Percentiles rank a stretch among this genome's conserved stretches.
These are phyloP conservation scores for Telmatochromis sp. DNA, from an alignment of 2,113 vertebrate genomes.

Conservation along the genomic window DNA sequence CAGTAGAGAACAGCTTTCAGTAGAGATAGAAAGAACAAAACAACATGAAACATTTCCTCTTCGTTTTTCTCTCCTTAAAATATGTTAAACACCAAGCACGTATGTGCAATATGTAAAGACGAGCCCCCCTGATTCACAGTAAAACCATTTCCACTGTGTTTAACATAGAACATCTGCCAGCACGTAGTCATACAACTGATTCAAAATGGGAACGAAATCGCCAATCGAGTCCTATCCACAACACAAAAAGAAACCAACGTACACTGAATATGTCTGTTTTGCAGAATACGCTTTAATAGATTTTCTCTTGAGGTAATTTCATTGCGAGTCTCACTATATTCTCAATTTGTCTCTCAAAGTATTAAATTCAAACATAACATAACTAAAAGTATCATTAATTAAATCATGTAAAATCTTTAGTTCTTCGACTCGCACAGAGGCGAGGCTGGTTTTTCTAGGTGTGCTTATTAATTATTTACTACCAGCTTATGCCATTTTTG, in stretches of 20 bases:
- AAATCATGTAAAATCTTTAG: background rate
- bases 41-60: background rate
- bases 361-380: background rate
- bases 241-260: background rate
- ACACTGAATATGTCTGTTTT: background rate
- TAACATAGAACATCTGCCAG: constrained; percentile 20
- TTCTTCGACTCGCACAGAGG: background rate
- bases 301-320: background rate
- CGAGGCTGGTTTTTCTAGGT: background rate
- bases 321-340: background rate
- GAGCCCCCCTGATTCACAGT: background rate
- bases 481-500: background rate
- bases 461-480: background rate
- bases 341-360: background rate
- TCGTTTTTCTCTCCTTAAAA: background rate
- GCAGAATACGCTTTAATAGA: background rate
- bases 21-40: background rate
- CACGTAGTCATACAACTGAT: background rate
- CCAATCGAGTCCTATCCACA: background rate
- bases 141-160: background rate
- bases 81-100: background rate
- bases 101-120: background rate
- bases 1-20: background rate
- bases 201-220: background rate
- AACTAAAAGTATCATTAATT: background rate